Evolutionary conservation across 2,888 invertebrate genomes (phyloP), one percentile per base, ranked within the genome.

Genomic region (Thera britannica): DNA sequence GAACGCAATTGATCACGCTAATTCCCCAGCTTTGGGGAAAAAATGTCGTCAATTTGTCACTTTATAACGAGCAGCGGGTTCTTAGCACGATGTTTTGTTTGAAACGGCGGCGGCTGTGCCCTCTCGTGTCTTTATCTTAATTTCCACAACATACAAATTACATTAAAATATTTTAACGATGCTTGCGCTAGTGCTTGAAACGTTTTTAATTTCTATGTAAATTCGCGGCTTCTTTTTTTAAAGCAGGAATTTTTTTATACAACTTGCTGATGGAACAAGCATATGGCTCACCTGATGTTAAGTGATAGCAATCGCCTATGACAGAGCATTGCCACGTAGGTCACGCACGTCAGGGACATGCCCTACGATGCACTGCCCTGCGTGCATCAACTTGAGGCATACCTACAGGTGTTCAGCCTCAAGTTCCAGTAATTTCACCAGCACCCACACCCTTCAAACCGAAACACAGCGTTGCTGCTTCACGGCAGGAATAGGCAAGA

Each of bases 1-100:
- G 86, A 87, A 83, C 83, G 86, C 88, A 87, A 91, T 92, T 90
- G 91, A 93, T 92, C 90, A 90, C 88, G 87, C 86, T 90, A 90
- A 92, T 92, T 92, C 89, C 78, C 79, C 80, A 80, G 89, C 87
- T 88, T 87, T 80, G 78, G 80, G 81, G 77, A 81, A 89, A 90
- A 90, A 92, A 88, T 90, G 87, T 84, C 86, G 77, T 79, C 87
- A 86, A 92, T 92, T 91, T 92, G 89, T 92, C 89, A 90, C 85
- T 81, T 83, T 84, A 86, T 87, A 90, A 90, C 87, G 86, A 87
- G 83, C 83, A 80, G 81, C 79, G 83, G 82, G 83, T 83, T 83
- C 79, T 78, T 77, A 75, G 73, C 74, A 78, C 77, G 78, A 78
- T 76, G 77, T 83, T 81, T 84, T 79, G 75, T 79, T 78, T 77